These are phyloP conservation scores for Sorex araneus DNA, from an alignment of 2,113 vertebrate species.

Conservation along the genomic window DNA sequence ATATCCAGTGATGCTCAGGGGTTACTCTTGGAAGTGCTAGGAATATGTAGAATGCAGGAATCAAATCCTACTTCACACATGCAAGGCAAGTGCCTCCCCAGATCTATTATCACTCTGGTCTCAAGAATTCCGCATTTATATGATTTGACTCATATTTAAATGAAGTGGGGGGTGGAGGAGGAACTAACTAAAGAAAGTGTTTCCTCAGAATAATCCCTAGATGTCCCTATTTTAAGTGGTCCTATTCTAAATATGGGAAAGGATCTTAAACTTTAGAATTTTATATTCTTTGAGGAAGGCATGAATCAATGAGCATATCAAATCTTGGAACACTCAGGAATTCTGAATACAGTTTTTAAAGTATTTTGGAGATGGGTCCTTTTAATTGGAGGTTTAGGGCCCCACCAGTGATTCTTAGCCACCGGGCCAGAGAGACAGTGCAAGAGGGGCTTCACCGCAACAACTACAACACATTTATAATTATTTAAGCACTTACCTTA, in stretches of 20 bases:
- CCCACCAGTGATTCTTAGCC: no score
- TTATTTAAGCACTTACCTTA: no score
- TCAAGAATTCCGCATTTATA: constrained; percentile 2
- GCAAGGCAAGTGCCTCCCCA: no score
- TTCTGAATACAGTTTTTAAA: background rate
- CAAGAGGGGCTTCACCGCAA: no score
- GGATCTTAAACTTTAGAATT: background rate
- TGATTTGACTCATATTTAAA: background rate
- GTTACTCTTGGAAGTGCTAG: no score
- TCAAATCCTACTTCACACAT: no score
- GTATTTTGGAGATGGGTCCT: background rate
- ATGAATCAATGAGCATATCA: background rate
- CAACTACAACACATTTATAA: no score
- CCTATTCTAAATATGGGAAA: background rate
- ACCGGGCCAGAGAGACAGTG: no score
- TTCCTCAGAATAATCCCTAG: background rate
- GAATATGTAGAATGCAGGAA: no score
- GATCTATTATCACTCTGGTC: no score
- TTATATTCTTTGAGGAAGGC: background rate
- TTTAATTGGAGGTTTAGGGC: no score
- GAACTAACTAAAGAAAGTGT: background rate
- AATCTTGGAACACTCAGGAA: background rate
- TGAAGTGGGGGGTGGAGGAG: background rate
- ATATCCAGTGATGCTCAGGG: no score
- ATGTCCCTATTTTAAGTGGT: background rate